These are phyloP conservation scores for Sorex maritimensis DNA, from an alignment of 2,797 vertebrate species.

Conservation along the genomic window DNA sequence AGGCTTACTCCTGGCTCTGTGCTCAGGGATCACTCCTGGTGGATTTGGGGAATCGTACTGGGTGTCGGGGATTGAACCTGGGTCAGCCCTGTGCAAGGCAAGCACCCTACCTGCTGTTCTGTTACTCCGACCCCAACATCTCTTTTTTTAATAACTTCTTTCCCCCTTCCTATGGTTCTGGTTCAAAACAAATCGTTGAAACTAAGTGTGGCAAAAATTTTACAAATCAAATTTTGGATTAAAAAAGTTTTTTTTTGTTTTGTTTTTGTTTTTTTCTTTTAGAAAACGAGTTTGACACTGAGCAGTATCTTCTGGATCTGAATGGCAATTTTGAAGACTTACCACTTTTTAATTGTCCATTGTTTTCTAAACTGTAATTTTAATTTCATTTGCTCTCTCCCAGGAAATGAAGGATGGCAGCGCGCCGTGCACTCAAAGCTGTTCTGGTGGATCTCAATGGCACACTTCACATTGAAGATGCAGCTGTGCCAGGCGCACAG, in stretches of 20 bases:
- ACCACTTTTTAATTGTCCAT: constrained; percentile 87
- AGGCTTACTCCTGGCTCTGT: no score
- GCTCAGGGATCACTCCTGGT: no score
- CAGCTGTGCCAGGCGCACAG: constrained; percentile 95
- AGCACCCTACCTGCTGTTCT: no score
- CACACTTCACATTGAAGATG: constrained; percentile 97
- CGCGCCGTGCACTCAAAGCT: constrained; percentile 93
- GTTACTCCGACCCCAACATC: no score
- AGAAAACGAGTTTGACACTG: constrained; percentile 59
- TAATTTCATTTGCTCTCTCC: constrained; percentile 84
- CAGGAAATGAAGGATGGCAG: constrained; percentile 92
- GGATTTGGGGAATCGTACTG: no score
- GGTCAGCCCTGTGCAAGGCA: no score
- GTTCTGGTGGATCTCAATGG: constrained; percentile 98
- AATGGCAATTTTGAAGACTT: constrained; percentile 76
- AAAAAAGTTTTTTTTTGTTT: neutral
- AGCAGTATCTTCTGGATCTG: constrained; percentile 63
- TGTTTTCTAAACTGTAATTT: constrained; percentile 86
- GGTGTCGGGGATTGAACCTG: no score
- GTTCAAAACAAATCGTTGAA: constrained; percentile 38
- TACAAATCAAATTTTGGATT: constrained; percentile 49
- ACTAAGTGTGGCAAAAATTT: constrained; percentile 56
- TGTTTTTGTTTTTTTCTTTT: constrained; percentile 19
- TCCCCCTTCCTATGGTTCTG: constrained; percentile 52
- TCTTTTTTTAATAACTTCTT: neutral